phyloP scores from a whole-genome alignment of 1,140 invertebrate species.

The Calliphora vicina region DNA sequence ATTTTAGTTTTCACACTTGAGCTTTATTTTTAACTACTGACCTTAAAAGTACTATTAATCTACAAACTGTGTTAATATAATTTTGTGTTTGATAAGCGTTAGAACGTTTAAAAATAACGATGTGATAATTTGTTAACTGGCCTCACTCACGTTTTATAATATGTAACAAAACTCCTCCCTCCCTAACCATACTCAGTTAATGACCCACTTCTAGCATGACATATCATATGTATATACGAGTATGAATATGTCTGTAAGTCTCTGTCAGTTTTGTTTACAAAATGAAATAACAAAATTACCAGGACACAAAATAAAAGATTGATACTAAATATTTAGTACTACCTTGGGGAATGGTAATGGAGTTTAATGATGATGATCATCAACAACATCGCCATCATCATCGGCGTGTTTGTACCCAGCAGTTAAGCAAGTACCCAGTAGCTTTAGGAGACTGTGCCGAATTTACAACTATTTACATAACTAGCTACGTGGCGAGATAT shows the following conservation, averaged over 20 bases:
- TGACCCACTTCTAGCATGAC: background rate
- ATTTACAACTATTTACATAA: too few species aligned
- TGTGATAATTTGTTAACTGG: conserved; percentile 28
- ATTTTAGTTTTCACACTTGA: too few species aligned
- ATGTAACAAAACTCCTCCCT: background rate
- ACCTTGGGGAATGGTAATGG: background rate
- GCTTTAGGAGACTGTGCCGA: too few species aligned
- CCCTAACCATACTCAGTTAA: background rate
- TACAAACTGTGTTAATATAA: background rate
- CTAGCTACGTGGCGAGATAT: too few species aligned
- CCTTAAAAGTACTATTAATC: too few species aligned
- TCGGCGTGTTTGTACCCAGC: background rate
- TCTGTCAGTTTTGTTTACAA: background rate
- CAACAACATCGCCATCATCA: background rate
- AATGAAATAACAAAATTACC: background rate
- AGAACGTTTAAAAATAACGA: conserved; percentile 10
- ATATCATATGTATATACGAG: background rate
- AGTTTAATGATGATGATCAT: background rate
- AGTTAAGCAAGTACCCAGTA: too few species aligned
- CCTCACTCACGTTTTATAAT: background rate
- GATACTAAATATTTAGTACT: background rate
- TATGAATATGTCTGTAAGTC: background rate
- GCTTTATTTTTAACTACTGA: too few species aligned
- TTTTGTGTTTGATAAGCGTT: background rate
- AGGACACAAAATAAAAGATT: background rate